A percentile compares a stretch with the other conserved stretches of the same genome.
These are phyloP conservation scores for Drosophila anceps DNA, from an alignment of 2,888 invertebrate species.

Conservation along the genomic window DNA sequence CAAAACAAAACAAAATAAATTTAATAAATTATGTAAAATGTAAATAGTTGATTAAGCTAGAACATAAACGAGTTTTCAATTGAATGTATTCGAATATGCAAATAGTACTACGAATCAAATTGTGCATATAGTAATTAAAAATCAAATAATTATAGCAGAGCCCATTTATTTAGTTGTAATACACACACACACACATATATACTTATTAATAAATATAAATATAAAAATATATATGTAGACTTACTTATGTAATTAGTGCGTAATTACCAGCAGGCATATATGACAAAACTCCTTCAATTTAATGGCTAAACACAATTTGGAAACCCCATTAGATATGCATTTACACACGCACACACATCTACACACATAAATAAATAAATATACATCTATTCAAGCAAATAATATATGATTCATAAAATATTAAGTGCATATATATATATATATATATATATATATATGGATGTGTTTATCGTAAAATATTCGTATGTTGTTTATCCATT, in stretches of 20 bases:
- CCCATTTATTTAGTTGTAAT: conserved; percentile 57
- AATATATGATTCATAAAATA: conserved; percentile 37
- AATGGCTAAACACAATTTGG: conserved; percentile 37
- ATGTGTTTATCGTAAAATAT: conserved; percentile 32
- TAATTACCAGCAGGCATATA: conserved; percentile 67
- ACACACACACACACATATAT: conserved; percentile 15
- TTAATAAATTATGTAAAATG: conserved; percentile 42
- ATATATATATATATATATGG: conserved; percentile 20
- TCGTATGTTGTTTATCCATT: conserved; percentile 71
- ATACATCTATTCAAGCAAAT: conserved; percentile 27
- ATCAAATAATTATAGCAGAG: conserved; percentile 45
- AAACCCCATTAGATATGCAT: conserved; percentile 52
- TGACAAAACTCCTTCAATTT: conserved; percentile 71
- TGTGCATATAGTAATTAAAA: conserved; percentile 77
- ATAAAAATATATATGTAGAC: conserved; percentile 10
- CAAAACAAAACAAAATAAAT: not conserved
- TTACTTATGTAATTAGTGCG: conserved; percentile 43
- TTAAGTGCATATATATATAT: conserved; percentile 40
- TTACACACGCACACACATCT: conserved; percentile 14
- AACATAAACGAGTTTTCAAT: conserved; percentile 24
- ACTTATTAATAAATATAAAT: conserved; percentile 2
- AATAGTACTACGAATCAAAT: conserved; percentile 59
- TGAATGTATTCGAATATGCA: conserved; percentile 52
- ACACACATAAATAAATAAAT: conserved; percentile 7
- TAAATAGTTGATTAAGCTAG: conserved; percentile 46